A percentile compares a stretch with the other conserved stretches of the same genome.
These are phyloP conservation scores for Bucco capensis DNA, from an alignment of 2,113 vertebrate genomes.

Conservation along the genomic window DNA sequence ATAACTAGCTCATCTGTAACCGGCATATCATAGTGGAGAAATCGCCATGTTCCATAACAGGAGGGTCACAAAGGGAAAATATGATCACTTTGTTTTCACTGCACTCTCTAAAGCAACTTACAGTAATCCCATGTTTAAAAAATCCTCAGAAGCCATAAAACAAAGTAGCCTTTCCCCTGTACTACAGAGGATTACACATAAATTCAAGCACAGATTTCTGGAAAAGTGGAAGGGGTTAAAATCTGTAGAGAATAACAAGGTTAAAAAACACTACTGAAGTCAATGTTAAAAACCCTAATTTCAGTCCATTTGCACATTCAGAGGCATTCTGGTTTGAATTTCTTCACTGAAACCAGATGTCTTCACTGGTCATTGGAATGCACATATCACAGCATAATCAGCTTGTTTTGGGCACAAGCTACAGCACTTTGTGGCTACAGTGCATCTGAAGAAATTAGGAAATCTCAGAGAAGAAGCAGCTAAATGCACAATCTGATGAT, in stretches of 20 bases:
- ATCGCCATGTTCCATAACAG: accelerated
- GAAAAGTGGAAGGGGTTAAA: neutral
- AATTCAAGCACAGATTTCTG: neutral
- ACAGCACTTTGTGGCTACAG: neutral
- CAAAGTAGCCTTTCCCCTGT: neutral
- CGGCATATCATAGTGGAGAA: neutral
- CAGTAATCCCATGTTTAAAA: neutral
- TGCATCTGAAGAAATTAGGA: neutral
- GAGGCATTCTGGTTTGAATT: neutral
- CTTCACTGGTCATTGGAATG: neutral
- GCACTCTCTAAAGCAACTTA: neutral
- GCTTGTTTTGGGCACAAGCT: neutral
- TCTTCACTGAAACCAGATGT: neutral
- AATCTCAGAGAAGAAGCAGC: neutral
- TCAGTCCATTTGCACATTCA: neutral
- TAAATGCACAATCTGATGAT: neutral
- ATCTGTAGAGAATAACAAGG: neutral
- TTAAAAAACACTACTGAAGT: neutral
- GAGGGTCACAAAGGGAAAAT: neutral
- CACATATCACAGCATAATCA: neutral
- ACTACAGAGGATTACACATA: neutral
- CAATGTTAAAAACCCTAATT: neutral
- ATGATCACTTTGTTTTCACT: neutral
- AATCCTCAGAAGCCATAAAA: neutral
- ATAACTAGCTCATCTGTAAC: neutral